Percentiles rank a stretch among this genome's conserved stretches.
Conservation (phyloP, 2,888 invertebrate genomes). For the Oligia strigilis region DNA sequence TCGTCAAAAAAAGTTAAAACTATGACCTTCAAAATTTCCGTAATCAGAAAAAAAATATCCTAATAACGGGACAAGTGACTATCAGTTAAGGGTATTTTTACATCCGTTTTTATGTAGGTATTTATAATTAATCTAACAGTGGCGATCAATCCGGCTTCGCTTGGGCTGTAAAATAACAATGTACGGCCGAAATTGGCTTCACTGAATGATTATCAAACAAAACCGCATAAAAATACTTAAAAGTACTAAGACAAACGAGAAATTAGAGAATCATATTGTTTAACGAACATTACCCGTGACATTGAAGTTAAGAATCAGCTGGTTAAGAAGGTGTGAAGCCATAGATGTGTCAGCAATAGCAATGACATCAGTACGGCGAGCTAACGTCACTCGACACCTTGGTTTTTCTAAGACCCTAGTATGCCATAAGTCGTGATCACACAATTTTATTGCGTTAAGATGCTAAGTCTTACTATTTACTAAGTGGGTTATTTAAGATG, state of each 20-base stretch:
- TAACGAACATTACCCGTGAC: constrained; percentile 25
- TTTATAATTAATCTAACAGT: not conserved
- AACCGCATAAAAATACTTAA: not conserved
- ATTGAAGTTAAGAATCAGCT: constrained; percentile 39
- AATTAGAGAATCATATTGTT: not conserved
- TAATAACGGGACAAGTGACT: too few relatives aligned
- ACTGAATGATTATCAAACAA: not conserved
- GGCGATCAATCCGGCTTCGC: not conserved
- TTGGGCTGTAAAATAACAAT: not conserved
- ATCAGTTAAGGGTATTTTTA: too few relatives aligned
- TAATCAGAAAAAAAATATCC: too few relatives aligned
- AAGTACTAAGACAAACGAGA: not conserved
- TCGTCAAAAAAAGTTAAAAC: too few relatives aligned
- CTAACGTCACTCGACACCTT: constrained; percentile 45
- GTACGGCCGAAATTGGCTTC: not conserved
- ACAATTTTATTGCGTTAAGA: constrained; percentile 17
- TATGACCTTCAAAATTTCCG: too few relatives aligned
- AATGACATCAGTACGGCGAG: constrained; percentile 44
- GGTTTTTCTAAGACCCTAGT: not conserved
- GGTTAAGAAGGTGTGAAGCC: constrained; percentile 39
- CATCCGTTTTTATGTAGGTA: too few relatives aligned
- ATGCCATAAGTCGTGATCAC: constrained; percentile 24
- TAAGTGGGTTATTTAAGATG: not conserved
- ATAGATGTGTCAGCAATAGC: constrained; percentile 28
- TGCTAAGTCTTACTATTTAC: constrained; percentile 11